These are phyloP conservation scores for Pipra filicauda DNA, from an alignment of 2,113 vertebrate genomes.

Conservation along the genomic window DNA sequence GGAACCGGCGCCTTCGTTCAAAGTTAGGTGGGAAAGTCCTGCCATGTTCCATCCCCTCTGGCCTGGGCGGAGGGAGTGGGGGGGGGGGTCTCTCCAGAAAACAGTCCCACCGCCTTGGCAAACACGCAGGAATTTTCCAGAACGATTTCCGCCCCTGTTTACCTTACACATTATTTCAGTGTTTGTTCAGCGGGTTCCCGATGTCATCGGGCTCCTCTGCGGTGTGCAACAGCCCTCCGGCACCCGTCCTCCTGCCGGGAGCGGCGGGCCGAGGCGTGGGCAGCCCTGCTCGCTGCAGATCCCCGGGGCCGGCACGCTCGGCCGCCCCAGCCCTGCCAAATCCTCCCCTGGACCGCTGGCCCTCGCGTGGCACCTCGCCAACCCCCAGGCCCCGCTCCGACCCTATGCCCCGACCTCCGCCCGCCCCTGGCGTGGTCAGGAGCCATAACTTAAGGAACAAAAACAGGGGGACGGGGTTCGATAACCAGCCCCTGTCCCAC, in stretches of 20 bases:
- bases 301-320: background rate
- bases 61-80: background rate
- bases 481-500: background rate
- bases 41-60: background rate
- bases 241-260: background rate
- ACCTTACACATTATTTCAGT: constrained; percentile 40
- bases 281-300: background rate
- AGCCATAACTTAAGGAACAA: background rate
- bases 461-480: background rate
- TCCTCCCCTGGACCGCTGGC: background rate
- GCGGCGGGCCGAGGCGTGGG: background rate
- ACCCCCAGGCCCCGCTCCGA: background rate
- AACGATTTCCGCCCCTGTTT: constrained; percentile 53
- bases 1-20: background rate
- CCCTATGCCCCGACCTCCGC: background rate
- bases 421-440: background rate
- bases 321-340: background rate
- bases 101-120: background rate
- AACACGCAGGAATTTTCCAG: constrained; percentile 59
- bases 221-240: background rate
- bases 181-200: constrained; percentile 33
- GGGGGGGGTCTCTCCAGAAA: background rate
- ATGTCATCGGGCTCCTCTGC: background rate
- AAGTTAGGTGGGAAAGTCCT: background rate
- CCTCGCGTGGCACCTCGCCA: background rate